Percentiles rank a stretch among this genome's conserved stretches.
Conservation (phyloP, 2,888 invertebrate genomes). For the Drosophila heteroneura region DNA sequence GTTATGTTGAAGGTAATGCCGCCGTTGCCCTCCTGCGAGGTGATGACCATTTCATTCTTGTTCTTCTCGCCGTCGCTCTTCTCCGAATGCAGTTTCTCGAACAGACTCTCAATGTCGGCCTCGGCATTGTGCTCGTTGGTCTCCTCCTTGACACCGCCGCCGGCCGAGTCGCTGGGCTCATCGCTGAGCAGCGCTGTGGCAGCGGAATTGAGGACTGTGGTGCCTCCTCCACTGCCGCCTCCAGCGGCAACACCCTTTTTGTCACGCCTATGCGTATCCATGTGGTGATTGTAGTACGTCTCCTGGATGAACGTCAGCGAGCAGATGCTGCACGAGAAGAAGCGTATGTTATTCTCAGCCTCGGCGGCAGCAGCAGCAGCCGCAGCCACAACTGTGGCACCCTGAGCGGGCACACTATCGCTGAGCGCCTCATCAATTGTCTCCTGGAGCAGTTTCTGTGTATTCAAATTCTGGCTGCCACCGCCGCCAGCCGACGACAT, state of each 20-base stretch:
- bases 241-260: constrained; percentile 66
- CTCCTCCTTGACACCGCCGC: constrained; percentile 47
- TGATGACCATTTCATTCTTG: constrained; percentile 84
- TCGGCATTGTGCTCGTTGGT: constrained; percentile 74
- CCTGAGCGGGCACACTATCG: constrained; percentile 76
- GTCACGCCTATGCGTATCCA: constrained; percentile 85
- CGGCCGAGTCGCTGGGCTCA: constrained; percentile 56
- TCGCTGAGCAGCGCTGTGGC: constrained; percentile 80
- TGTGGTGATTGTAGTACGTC: constrained; percentile 85
- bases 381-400: constrained; percentile 72
- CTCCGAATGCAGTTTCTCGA: constrained; percentile 86
- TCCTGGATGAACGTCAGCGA: constrained; percentile 86
- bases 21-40: constrained; percentile 85
- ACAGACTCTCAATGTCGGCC: constrained; percentile 85
- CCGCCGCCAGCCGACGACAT: constrained; percentile 32
- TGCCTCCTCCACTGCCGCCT: constrained; percentile 43
- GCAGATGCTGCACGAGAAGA: constrained; percentile 85
- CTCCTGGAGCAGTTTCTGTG: constrained; percentile 85
- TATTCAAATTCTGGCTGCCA: constrained; percentile 73
- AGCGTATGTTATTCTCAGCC: constrained; percentile 84
- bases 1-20: constrained; percentile 86
- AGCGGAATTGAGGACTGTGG: constrained; percentile 72
- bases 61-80: constrained; percentile 82
- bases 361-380: constrained; percentile 59
- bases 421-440: constrained; percentile 86